Base-by-base conservation (phyloP, 2,113 vertebrate species). In the Bettongia penicillata region DNA sequence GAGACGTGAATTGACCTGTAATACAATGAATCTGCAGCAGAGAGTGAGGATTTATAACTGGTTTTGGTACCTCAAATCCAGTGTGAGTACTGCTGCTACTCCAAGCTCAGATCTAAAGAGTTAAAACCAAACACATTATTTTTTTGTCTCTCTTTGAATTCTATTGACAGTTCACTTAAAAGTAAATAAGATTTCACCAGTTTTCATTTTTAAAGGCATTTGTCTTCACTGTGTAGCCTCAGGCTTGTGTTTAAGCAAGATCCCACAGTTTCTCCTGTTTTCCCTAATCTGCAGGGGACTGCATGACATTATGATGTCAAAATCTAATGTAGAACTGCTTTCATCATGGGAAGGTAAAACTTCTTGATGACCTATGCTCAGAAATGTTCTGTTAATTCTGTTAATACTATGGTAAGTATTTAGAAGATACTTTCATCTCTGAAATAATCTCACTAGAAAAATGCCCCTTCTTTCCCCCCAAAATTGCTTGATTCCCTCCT, bases 171-270 rank as follows among this genome's bases (percentile, higher is more conserved):
- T 92, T 7, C n/a, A 94, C 22, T 90, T 55, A 8, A 26, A 89
- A 93, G 93, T 96, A 48, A 90, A 91, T 96, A 92, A 94, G 14
- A 91, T 23, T 93, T 77, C 50, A 49, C 89, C 7, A 94, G 50
- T 90, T 91, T 93, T 52, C 23, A 61, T n/a, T 23, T 4, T 4
- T 90, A 48, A 57, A 50, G 68, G 22, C n/a, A 89, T 53, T 52
- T 91, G 28, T 31, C 95, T 92, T 93, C 53, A 31, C 51, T 53
- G 14, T n/a, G 8, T 84, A 47, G 52, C 55, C 90, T 92, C 53
- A 84, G 57, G n/a, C 53, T 94, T 52, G 14, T 49, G 53, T 91
- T 96, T 57, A 93, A 95, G 47, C 2, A 77, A 96, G 95, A 90
- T 25, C 16, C 19, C 68, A 84, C 68, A 43, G n/a, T 84, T 14